phyloP scores from a whole-genome alignment of 1,140 invertebrate species.

The Diplogasteroides magnus region DNA sequence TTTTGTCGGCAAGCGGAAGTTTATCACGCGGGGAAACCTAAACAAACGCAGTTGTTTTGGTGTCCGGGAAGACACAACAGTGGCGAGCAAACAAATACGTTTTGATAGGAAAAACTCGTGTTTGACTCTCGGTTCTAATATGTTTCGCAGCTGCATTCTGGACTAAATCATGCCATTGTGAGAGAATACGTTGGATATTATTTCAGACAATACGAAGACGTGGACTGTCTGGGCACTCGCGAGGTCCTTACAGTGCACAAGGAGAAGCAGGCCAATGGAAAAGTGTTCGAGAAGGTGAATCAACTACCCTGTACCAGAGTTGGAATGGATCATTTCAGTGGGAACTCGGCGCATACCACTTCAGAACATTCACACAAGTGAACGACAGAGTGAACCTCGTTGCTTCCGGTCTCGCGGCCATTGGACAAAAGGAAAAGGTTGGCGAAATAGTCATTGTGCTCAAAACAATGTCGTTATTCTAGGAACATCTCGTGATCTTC shows the following conservation, averaged over 20 bases:
- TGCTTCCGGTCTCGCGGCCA: constrained; percentile 68
- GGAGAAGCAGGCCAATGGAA: constrained; percentile 83
- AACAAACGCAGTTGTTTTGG: too few relatives aligned
- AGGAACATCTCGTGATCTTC: constrained; percentile 79
- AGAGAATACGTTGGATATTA: too few relatives aligned
- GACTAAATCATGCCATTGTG: too few relatives aligned
- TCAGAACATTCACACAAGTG: constrained; percentile 78
- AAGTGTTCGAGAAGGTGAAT: constrained; percentile 82
- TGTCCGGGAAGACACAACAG: too few relatives aligned
- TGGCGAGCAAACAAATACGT: too few relatives aligned
- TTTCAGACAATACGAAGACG: constrained; percentile 69
- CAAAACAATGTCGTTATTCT: too few relatives aligned
- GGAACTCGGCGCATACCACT: constrained; percentile 74
- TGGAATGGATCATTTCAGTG: constrained; percentile 63
- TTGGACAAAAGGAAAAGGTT: constrained; percentile 62
- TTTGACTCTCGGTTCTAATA: too few relatives aligned
- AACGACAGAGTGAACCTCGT: constrained; percentile 70
- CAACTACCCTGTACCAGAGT: not conserved
- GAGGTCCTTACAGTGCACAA: constrained; percentile 85
- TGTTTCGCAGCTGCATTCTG: too few relatives aligned
- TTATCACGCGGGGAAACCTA: too few relatives aligned
- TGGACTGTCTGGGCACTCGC: constrained; percentile 79
- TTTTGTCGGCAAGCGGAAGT: too few relatives aligned
- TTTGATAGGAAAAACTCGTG: too few relatives aligned
- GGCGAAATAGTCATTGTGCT: not conserved